Evolutionary conservation across 2,888 invertebrate species (phyloP), one percentile per base, ranked within the genome.

Genomic region (Microctonus brassicae): DNA sequence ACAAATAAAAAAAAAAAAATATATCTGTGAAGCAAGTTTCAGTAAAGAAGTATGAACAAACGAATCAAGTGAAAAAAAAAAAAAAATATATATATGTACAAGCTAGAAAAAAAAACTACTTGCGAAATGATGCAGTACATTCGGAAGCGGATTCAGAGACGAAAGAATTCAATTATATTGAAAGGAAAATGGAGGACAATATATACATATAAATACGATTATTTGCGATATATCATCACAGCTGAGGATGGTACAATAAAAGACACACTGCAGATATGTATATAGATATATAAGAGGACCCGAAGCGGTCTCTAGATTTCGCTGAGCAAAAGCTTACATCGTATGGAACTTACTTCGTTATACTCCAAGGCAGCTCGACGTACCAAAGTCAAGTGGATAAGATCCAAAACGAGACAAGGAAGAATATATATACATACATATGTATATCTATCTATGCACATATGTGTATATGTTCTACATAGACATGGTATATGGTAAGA

Each of bases 121-220:
- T 39, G 57, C 29, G 57, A 34, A 55, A 63, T 52, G 24, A 26
- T 22, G 47, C 22, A 53, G 55, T 24, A 68, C 53, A 70, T 61
- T 69, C 58, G 52, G 55, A 24, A 72, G 36, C 47, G 26, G 53
- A 62, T 55, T 13, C 33, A 13, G 33, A 62, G 69, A 64, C 58
- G 64, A 70, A 70, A 47, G 69, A 64, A 58, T 36, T 70, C 63
- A 47, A 64, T 70, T 69, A 42, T 53, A 63, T 69, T 26, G 6
- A 24, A 53, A 53, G 2, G 6, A 39, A 52, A 33, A 34, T 34
- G 61, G 65, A 69, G 55, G 42, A 22, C 52, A 52, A 26, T 36
- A n/a, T 11, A 57, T 36, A 52, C 36, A 66, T n/a, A 36, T 10
- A 52, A 20, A 52, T 52, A 22, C 20, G 6, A 10, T 36, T 36